Conservation (phyloP, 2,797 vertebrate genomes). For the Sebastes umbrosus region DNA sequence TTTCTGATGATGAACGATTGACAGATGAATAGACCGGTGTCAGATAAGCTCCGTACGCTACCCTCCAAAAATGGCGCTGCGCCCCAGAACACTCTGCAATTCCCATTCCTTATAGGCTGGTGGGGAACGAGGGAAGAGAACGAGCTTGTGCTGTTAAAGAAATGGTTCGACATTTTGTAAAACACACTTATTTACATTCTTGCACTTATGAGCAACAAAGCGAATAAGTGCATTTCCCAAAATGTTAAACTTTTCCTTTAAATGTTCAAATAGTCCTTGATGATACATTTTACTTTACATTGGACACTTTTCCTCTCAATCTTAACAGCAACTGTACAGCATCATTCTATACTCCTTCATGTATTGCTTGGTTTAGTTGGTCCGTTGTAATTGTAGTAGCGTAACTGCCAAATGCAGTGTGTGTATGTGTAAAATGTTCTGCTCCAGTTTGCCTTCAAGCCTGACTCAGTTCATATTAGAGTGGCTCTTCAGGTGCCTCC, state of each 20-base stretch:
- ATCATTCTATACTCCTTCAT: not conserved
- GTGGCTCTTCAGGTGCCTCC: conserved; percentile 81
- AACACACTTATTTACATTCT: not conserved
- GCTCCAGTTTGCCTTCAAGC: not conserved
- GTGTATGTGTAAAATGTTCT: not conserved
- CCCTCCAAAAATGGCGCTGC: too few species aligned
- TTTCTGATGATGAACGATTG: too few species aligned
- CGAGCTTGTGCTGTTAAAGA: conserved; percentile 23
- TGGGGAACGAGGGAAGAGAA: not conserved
- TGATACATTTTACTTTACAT: conserved; percentile 10
- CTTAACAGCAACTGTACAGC: conserved; percentile 12
- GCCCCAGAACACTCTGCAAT: too few species aligned
- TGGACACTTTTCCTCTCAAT: not conserved
- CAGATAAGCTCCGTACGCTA: too few species aligned
- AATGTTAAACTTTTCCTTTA: not conserved
- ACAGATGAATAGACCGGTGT: too few species aligned
- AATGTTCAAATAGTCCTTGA: not conserved
- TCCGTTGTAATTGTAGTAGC: not conserved
- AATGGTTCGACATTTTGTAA: not conserved
- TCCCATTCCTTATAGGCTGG: not conserved
- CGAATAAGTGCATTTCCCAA: not conserved
- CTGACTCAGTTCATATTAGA: conserved; percentile 65
- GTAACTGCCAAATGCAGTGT: not conserved
- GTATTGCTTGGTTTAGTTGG: conserved; percentile 44
- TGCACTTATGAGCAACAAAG: not conserved